Evolutionary conservation across 2,888 invertebrate genomes (phyloP).

Genomic region (Automeris io): DNA sequence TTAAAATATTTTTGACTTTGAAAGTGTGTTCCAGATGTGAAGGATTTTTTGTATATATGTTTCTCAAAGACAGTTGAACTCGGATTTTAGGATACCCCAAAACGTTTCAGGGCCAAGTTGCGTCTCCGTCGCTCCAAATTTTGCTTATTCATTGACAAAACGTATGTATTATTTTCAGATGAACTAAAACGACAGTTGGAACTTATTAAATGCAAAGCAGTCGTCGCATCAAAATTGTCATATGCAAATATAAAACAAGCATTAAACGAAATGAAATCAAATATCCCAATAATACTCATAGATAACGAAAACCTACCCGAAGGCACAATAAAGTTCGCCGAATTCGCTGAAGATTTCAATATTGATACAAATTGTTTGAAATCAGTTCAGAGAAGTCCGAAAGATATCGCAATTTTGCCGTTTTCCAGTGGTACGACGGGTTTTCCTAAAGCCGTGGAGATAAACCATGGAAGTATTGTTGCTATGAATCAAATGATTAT

Average conservation of each 20-base stretch:
- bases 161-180: conserved; percentile 73
- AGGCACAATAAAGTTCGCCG: conserved; percentile 79
- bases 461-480: conserved; percentile 78
- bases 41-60: no score
- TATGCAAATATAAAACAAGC: conserved; percentile 68
- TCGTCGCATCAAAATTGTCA: conserved; percentile 78
- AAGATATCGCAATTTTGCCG: conserved; percentile 83
- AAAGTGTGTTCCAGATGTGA: no score
- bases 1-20: no score
- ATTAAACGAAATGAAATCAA: conserved; percentile 51
- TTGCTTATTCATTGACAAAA: no score
- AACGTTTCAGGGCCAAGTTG: no score
- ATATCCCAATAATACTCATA: conserved; percentile 72
- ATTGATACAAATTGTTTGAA: conserved; percentile 71
- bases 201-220: conserved; percentile 78
- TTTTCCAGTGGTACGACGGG: conserved; percentile 94
- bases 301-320: conserved; percentile 66
- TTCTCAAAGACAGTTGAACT: no score
- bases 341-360: conserved; percentile 73
- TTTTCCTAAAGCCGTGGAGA: conserved; percentile 83
- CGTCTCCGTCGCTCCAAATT: no score
- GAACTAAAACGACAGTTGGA: conserved; percentile 82
- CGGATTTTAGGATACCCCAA: no score
- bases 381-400: conserved; percentile 50
- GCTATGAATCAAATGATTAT: conserved; percentile 62